A percentile compares a stretch with the other conserved stretches of the same genome.
These are phyloP conservation scores for Stenchaetothrips biformis DNA, from an alignment of 2,888 invertebrate species.

Conservation along the genomic window DNA sequence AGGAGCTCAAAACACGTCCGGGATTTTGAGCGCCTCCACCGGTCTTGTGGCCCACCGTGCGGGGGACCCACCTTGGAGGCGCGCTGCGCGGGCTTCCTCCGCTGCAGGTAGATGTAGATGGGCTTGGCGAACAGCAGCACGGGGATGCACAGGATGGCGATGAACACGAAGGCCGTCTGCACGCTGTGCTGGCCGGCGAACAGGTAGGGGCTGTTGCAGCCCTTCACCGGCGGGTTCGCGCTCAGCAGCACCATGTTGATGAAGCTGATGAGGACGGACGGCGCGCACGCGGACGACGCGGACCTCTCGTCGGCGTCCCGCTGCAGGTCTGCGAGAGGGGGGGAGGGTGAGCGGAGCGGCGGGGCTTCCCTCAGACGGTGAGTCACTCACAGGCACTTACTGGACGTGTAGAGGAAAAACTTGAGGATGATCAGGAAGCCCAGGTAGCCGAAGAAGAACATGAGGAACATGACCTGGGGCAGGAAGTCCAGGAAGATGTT, in stretches of 20 bases:
- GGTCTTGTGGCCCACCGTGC: too few species aligned
- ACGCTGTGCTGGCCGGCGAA: slow-evolving; percentile 43
- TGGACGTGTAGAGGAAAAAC: slow-evolving; percentile 63
- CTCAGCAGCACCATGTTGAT: slow-evolving; percentile 57
- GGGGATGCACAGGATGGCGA: slow-evolving; percentile 51
- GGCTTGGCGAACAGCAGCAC: slow-evolving; percentile 54
- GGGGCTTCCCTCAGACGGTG: too few species aligned
- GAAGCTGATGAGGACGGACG: slow-evolving; percentile 56
- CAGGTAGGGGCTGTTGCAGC: slow-evolving; percentile 38
- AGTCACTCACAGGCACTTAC: too few species aligned
- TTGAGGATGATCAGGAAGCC: slow-evolving; percentile 87
- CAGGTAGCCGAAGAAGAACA: slow-evolving; percentile 85
- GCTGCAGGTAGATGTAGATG: slow-evolving; percentile 42
- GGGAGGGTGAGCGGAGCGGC: too few species aligned
- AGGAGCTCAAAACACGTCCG: too few species aligned
- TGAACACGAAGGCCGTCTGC: slow-evolving; percentile 48
- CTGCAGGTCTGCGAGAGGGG: too few species aligned
- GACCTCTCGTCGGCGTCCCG: too few species aligned
- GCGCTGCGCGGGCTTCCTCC: slow-evolving; percentile 1
- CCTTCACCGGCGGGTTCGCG: slow-evolving; percentile 13
- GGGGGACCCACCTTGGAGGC: neutral
- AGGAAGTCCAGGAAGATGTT: slow-evolving; percentile 78
- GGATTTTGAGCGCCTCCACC: too few species aligned
- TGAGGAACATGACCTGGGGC: slow-evolving; percentile 85
- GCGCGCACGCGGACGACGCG: slow-evolving; percentile 47